These are phyloP conservation scores for Todiramphus saurophagus DNA, from an alignment of 2,113 vertebrate species.

Conservation along the genomic window DNA sequence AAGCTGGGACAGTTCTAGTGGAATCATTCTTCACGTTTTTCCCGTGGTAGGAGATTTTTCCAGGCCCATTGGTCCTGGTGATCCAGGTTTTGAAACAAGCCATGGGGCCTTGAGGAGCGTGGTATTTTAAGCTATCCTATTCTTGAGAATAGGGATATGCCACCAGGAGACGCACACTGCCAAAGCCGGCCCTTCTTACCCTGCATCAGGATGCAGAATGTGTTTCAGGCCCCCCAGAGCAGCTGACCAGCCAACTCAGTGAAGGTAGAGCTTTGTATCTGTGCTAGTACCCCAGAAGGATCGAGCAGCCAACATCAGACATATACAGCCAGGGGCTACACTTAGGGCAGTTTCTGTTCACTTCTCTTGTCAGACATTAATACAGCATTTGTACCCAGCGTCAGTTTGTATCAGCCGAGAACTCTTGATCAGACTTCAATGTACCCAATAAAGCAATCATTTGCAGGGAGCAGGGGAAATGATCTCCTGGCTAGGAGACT, in stretches of 20 bases:
- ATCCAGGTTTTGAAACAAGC: neutral
- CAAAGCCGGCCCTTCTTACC: neutral
- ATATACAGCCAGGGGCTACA: slow-evolving; percentile 51
- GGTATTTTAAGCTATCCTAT: neutral
- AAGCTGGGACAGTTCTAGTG: neutral
- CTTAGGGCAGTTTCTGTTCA: slow-evolving; percentile 57
- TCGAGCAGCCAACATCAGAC: slow-evolving; percentile 27
- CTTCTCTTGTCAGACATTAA: slow-evolving; percentile 35
- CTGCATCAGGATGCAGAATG: neutral
- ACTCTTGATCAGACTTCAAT: slow-evolving; percentile 67
- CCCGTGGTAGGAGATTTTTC: neutral
- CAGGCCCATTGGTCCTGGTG: fast-evolving
- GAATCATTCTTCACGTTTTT: neutral
- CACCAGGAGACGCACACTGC: neutral
- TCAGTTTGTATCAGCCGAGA: slow-evolving; percentile 40
- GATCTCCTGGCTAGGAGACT: slow-evolving; percentile 55
- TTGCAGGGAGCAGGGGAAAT: slow-evolving; percentile 44
- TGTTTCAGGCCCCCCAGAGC: neutral
- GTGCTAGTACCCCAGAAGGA: neutral
- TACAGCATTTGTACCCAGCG: slow-evolving; percentile 35
- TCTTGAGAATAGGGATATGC: neutral
- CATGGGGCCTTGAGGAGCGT: neutral
- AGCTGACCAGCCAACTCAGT: neutral
- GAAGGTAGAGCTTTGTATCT: neutral
- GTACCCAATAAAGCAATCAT: slow-evolving; percentile 22